Percentiles rank a stretch among this genome's conserved stretches.
Conservation (phyloP, 1,140 invertebrate genomes). For the Paraescarpia echinospica region DNA sequence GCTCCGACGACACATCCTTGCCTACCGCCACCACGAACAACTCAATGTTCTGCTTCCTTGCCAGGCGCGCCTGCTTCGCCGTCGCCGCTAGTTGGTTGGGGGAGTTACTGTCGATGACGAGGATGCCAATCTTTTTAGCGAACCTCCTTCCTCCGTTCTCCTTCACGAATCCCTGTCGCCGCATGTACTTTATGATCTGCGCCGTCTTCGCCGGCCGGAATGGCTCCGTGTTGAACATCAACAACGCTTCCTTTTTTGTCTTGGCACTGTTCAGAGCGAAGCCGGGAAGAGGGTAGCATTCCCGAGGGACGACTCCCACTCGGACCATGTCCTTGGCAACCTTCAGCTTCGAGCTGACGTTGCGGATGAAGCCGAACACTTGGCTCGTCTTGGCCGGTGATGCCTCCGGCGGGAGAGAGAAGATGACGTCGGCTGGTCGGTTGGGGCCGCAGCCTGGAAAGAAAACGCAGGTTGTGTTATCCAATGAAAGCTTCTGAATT, state of each 20-base stretch:
- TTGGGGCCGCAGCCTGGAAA: not conserved
- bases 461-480: not conserved
- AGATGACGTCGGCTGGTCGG: not conserved
- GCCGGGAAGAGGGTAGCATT: not conserved
- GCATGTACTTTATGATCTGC: slow-evolving; percentile 12
- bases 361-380: slow-evolving; percentile 12
- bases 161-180: not conserved
- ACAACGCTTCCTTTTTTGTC: not conserved
- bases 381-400: not conserved
- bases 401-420: not conserved
- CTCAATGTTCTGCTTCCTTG: slow-evolving; percentile 17
- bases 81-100: not conserved
- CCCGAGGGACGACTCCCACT: not conserved
- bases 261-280: not conserved
- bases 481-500: not conserved
- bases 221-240: not conserved
- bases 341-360: not conserved
- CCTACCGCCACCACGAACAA: slow-evolving; percentile 5
- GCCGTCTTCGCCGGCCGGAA: not conserved
- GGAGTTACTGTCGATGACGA: not conserved
- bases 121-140: not conserved
- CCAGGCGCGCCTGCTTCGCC: not conserved
- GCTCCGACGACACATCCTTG: not conserved
- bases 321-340: not conserved
- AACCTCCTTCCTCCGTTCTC: not conserved